Percentiles rank a stretch among this genome's conserved stretches.
phyloP scores from a whole-genome alignment of 2,113 vertebrate genomes.

The Salvelinus fontinalis region DNA sequence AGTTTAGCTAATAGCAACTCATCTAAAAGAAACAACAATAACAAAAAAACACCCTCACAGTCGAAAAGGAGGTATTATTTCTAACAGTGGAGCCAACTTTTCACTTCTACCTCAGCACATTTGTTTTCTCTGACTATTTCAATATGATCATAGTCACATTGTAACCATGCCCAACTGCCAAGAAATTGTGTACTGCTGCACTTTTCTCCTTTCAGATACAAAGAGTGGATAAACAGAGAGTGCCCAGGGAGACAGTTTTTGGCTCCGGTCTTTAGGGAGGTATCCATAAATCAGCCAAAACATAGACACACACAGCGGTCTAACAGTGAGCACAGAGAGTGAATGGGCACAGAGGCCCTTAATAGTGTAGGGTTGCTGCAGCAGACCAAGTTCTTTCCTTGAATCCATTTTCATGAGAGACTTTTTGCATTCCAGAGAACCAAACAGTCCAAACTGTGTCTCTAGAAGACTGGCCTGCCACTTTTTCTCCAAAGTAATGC shows the following conservation, averaged over 20 bases:
- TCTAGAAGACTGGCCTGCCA: conserved; percentile 25
- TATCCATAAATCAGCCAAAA: conserved; percentile 32
- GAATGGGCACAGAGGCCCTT: conserved; percentile 15
- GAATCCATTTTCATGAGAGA: conserved; percentile 43
- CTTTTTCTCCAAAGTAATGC: conserved; percentile 30
- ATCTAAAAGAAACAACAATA: background rate
- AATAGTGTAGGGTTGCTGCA: conserved; percentile 14
- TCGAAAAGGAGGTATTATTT: no score
- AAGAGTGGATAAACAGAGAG: conserved; percentile 12
- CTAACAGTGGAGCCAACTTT: background rate
- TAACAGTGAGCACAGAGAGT: conserved; percentile 19
- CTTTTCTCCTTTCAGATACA: conserved; percentile 11
- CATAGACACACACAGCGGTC: background rate
- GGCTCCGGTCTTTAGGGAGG: conserved; percentile 19
- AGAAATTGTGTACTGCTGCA: background rate
- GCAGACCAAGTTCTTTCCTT: conserved; percentile 41
- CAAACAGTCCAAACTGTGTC: conserved; percentile 35
- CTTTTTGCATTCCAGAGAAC: conserved; percentile 34
- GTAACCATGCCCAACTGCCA: background rate
- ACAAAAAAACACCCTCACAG: background rate
- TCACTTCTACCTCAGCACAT: background rate
- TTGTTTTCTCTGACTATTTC: background rate
- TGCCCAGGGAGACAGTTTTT: conserved; percentile 34
- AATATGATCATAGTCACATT: background rate
- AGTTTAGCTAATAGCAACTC: background rate